Conservation (phyloP, 2,888 invertebrate genomes). For the Phengaris alcon region DNA sequence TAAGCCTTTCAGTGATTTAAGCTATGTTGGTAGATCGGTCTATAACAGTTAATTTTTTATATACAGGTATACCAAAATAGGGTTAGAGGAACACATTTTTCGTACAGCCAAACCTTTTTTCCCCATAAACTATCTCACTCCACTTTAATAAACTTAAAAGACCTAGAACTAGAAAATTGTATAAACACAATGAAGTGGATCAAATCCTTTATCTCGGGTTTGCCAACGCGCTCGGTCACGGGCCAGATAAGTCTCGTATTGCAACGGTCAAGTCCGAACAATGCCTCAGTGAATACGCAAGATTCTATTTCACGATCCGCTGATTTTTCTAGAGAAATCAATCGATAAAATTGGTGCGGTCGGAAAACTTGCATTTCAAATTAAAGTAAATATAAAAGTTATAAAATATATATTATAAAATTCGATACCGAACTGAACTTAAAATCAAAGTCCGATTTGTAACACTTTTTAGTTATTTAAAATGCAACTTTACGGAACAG, state of each 20-base stretch:
- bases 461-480: background rate
- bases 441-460: background rate
- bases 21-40: too few species aligned
- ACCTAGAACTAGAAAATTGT: background rate
- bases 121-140: too few species aligned
- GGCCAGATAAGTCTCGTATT: constrained; percentile 34
- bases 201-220: constrained; percentile 24
- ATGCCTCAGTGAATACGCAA: constrained; percentile 47
- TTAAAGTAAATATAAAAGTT: background rate
- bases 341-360: constrained; percentile 5
- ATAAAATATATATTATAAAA: too few species aligned
- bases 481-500: background rate
- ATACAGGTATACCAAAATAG: too few species aligned
- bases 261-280: constrained; percentile 29
- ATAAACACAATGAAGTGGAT: background rate
- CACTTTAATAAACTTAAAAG: background rate
- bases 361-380: background rate
- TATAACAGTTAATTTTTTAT: too few species aligned
- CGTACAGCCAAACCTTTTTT: too few species aligned
- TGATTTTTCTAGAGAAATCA: constrained; percentile 62
- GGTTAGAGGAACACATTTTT: too few species aligned
- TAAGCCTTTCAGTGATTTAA: background rate
- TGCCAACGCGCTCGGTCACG: constrained; percentile 38
- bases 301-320: constrained; percentile 68
- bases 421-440: too few species aligned